phyloP scores from a whole-genome alignment of 2,888 invertebrate species.

The Cinara cedri region DNA sequence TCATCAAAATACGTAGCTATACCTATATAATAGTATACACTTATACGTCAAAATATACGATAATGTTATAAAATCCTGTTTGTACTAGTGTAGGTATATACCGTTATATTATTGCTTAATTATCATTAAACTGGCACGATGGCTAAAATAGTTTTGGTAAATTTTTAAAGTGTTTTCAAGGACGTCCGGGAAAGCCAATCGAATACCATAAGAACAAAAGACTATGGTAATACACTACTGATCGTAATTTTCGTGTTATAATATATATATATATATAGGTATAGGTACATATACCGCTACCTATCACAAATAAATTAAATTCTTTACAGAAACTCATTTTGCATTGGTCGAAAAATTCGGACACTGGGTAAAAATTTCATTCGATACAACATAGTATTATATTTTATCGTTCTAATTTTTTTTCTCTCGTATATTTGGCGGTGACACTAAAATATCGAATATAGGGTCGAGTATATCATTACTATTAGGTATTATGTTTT shows the following conservation, averaged over 20 bases:
- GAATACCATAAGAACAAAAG: conserved; percentile 23
- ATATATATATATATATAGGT: no score
- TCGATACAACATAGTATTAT: neutral
- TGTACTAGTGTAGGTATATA: no score
- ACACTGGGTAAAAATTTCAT: neutral
- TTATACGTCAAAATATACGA: neutral
- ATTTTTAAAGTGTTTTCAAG: conserved; percentile 22
- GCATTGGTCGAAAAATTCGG: neutral
- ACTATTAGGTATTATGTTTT: no score
- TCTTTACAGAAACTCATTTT: neutral
- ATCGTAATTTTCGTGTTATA: conserved; percentile 7
- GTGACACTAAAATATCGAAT: conserved; percentile 23
- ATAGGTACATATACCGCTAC: no score
- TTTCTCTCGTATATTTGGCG: neutral
- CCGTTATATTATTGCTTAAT: conserved; percentile 10
- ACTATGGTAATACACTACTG: conserved; percentile 13
- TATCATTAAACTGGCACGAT: conserved; percentile 12
- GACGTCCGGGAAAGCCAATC: conserved; percentile 3
- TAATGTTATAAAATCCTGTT: conserved; percentile 3
- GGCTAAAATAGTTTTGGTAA: neutral
- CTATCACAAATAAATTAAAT: neutral
- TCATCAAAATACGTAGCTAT: no score
- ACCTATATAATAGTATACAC: neutral
- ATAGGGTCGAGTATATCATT: conserved; percentile 3
- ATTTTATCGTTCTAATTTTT: conserved; percentile 5